Percentiles rank a stretch among this genome's conserved stretches.
Conservation (phyloP, 2,797 vertebrate species). For the Semotilus atromaculatus region DNA sequence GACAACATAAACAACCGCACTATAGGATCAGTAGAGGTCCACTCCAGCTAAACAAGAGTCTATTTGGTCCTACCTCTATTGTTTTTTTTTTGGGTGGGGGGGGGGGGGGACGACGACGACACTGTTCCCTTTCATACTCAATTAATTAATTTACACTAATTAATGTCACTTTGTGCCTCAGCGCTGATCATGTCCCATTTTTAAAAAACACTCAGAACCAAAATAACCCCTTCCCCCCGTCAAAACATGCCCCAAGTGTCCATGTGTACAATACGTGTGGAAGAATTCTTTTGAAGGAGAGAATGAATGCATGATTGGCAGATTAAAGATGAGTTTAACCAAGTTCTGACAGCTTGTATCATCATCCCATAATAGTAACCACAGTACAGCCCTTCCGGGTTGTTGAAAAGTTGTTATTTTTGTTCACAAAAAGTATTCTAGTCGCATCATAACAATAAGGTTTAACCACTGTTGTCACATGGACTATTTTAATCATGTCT, state of each 20-base stretch:
- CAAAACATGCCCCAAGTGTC: not conserved
- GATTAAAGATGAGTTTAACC: not conserved
- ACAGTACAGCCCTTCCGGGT: no score
- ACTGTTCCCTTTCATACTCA: not conserved
- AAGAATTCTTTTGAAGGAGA: not conserved
- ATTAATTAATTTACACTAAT: conserved; percentile 1
- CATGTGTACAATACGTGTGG: not conserved
- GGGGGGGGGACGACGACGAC: no score
- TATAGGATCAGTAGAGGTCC: not conserved
- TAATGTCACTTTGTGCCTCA: conserved; percentile 3
- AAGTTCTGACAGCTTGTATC: not conserved
- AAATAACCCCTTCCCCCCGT: not conserved
- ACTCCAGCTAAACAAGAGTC: not conserved
- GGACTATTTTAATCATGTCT: no score
- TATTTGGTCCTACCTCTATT: conserved; percentile 5
- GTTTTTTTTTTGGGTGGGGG: not conserved
- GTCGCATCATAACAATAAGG: no score
- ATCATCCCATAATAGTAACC: not conserved
- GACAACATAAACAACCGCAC: conserved; percentile 6
- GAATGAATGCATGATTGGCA: not conserved
- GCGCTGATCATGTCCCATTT: not conserved
- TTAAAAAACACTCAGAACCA: not conserved
- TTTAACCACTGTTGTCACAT: no score
- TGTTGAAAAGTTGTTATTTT: no score
- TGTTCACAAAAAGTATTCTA: no score